Percentiles rank a stretch among this genome's conserved stretches.
These are phyloP conservation scores for Drosophila miranda DNA, from an alignment of 1,140 invertebrate species.

Conservation along the genomic window DNA sequence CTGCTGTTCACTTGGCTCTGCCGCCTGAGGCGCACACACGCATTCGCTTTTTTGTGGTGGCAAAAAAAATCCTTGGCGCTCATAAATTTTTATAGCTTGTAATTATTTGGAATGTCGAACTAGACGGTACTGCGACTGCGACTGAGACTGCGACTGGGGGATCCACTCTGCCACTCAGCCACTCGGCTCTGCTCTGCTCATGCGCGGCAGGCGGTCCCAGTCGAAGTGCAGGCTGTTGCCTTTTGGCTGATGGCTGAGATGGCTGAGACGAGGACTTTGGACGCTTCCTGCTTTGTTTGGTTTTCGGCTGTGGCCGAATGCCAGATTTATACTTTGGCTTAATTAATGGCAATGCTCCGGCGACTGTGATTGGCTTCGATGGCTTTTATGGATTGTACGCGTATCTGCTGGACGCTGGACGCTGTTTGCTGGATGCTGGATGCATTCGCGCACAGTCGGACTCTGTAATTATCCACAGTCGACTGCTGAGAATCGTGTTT, in stretches of 20 bases:
- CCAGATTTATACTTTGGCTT: constrained; percentile 63
- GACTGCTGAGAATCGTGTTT: constrained; percentile 33
- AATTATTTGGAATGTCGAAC: constrained; percentile 63
- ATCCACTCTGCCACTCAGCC: background rate
- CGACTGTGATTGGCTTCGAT: constrained; percentile 39
- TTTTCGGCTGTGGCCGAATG: constrained; percentile 19
- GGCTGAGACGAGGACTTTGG: constrained; percentile 7
- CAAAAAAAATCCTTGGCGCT: constrained; percentile 52
- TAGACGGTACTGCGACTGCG: background rate
- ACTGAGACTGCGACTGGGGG: background rate
- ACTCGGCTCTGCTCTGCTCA: constrained; percentile 27
- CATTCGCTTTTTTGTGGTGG: constrained; percentile 23
- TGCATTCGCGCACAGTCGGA: constrained; percentile 26
- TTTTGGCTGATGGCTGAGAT: too few species aligned
- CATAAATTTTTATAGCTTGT: constrained; percentile 79
- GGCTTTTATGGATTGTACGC: constrained; percentile 50
- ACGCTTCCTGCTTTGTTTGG: constrained; percentile 49
- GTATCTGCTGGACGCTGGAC: constrained; percentile 40
- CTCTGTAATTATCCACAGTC: constrained; percentile 49
- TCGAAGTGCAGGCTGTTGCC: background rate
- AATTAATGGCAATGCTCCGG: constrained; percentile 66
- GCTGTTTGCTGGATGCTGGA: constrained; percentile 8
- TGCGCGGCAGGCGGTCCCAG: constrained; percentile 61
- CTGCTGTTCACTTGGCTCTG: background rate
- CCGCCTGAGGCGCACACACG: constrained; percentile 19